Conservation (phyloP, 2,797 vertebrate species). For the Aulostomus chinensis region DNA sequence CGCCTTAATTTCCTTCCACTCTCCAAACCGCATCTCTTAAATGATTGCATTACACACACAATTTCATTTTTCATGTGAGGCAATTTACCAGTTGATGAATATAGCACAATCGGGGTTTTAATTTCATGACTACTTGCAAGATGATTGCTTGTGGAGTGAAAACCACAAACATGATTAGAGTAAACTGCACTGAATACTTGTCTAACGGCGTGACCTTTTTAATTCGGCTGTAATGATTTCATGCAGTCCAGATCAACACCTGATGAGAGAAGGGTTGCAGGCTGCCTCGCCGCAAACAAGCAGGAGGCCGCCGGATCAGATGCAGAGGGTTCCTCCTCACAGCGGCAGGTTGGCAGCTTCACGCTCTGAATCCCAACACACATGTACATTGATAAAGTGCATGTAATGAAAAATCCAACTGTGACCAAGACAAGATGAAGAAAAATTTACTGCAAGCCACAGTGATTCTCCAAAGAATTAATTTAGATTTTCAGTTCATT, state of each 20-base stretch:
- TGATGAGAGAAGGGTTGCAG: too few relatives aligned
- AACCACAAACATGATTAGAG: slow-evolving; percentile 26
- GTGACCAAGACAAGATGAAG: slow-evolving; percentile 33
- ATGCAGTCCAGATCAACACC: slow-evolving; percentile 6
- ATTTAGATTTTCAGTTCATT: slow-evolving; percentile 37
- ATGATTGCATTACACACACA: slow-evolving; percentile 63
- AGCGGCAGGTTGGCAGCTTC: background rate
- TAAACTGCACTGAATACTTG: slow-evolving; percentile 1
- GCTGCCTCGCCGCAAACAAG: too few relatives aligned
- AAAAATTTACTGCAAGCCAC: slow-evolving; percentile 11
- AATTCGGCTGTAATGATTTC: slow-evolving; percentile 4
- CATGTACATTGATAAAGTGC: slow-evolving; percentile 17
- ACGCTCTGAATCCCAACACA: slow-evolving; percentile 19
- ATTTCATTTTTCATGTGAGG: slow-evolving; percentile 41
- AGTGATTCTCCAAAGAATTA: slow-evolving; percentile 13
- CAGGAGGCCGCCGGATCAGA: too few relatives aligned
- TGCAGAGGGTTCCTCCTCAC: too few relatives aligned
- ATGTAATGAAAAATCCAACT: slow-evolving; percentile 36
- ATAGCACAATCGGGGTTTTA: slow-evolving; percentile 20
- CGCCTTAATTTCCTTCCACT: slow-evolving; percentile 19
- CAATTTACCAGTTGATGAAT: slow-evolving; percentile 51
- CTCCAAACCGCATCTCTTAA: slow-evolving; percentile 37
- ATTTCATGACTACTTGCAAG: slow-evolving; percentile 19
- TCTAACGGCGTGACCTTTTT: slow-evolving; percentile 30
- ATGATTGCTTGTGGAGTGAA: slow-evolving; percentile 21